A percentile compares a stretch with the other conserved stretches of the same genome.
Evolutionary conservation across 2,797 vertebrate genomes (phyloP).

Genomic region (Harpagifer antarcticus): DNA sequence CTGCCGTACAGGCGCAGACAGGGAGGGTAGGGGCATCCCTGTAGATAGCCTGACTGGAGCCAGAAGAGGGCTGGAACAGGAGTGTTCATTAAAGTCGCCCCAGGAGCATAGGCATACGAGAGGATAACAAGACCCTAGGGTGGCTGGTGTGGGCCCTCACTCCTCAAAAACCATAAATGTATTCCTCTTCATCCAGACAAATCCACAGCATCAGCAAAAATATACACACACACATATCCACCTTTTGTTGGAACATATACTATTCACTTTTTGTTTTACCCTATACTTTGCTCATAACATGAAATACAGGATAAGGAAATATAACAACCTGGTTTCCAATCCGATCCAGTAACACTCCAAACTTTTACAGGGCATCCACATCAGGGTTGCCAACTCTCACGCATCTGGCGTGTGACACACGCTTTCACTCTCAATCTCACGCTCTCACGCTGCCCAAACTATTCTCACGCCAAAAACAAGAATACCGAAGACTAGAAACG

Average conservation of each 20-base stretch:
- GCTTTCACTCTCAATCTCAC: no score
- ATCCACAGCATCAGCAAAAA: conserved; percentile 81
- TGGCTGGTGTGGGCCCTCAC: conserved; percentile 77
- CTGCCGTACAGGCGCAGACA: conserved; percentile 42
- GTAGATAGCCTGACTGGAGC: conserved; percentile 82
- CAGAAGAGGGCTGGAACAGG: conserved; percentile 76
- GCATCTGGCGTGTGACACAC: no score
- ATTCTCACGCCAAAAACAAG: no score
- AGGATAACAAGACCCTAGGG: conserved; percentile 89
- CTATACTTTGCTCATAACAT: conserved; percentile 50
- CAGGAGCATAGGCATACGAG: conserved; percentile 79
- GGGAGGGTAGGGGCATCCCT: conserved; percentile 56
- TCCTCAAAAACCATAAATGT: conserved; percentile 82
- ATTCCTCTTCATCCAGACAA: conserved; percentile 83
- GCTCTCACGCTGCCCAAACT: no score
- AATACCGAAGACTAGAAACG: no score
- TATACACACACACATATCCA: conserved; percentile 28
- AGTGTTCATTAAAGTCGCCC: conserved; percentile 87
- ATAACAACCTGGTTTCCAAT: neutral
- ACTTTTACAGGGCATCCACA: conserved; percentile 7
- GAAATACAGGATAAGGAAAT: conserved; percentile 32
- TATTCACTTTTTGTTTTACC: conserved; percentile 51
- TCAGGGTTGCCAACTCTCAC: no score
- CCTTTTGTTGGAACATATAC: conserved; percentile 49
- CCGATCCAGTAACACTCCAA: neutral